Conservation (phyloP, 2,888 invertebrate genomes). For the Argyresthia goedartella region DNA sequence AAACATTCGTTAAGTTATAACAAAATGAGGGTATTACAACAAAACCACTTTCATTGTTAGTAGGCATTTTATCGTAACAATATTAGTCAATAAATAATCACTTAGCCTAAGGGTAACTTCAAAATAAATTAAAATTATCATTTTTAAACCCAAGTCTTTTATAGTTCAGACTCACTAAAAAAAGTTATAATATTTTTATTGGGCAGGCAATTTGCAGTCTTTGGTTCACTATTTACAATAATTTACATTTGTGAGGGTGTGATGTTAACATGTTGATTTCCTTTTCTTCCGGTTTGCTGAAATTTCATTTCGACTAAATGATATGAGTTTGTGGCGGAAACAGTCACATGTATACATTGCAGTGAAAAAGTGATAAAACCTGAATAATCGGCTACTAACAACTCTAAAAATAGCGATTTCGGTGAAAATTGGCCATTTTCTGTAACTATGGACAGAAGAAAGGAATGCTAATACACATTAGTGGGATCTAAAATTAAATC, state of each 20-base stretch:
- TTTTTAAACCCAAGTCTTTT: constrained; percentile 23
- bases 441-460: too few species aligned
- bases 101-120: constrained; percentile 65
- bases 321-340: constrained; percentile 48
- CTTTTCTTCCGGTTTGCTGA: constrained; percentile 55
- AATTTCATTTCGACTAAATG: constrained; percentile 47
- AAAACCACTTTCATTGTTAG: constrained; percentile 14
- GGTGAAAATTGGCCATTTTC: not conserved
- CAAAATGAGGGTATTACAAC: constrained; percentile 5
- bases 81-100: constrained; percentile 63
- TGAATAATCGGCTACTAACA: not conserved
- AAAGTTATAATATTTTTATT: constrained; percentile 17
- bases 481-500: constrained; percentile 45
- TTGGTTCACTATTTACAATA: constrained; percentile 56
- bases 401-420: not conserved
- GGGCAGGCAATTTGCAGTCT: constrained; percentile 53
- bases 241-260: constrained; percentile 11
- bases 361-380: not conserved
- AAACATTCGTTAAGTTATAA: constrained; percentile 10
- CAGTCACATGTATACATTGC: not conserved
- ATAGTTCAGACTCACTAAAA: constrained; percentile 29
- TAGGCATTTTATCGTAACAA: constrained; percentile 32
- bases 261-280: constrained; percentile 24
- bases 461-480: constrained; percentile 33
- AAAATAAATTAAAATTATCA: constrained; percentile 46